Conservation (phyloP, 2,888 invertebrate genomes). For the Tenthredo livida region DNA sequence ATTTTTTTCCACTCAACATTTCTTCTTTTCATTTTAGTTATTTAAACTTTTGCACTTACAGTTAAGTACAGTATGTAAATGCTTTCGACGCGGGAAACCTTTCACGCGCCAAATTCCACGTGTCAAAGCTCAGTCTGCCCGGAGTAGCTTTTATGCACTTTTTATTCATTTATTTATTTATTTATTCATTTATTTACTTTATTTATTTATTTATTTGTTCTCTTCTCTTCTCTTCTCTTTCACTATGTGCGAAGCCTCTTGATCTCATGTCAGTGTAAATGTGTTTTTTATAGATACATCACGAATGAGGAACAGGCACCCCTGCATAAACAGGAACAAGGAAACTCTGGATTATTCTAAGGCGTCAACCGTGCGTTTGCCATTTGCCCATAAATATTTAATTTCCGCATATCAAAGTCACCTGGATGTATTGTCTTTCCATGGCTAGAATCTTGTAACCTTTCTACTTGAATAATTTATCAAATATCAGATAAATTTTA, state of each 20-base stretch:
- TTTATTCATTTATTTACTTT: background rate
- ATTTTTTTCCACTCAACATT: background rate
- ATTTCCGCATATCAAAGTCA: conserved; percentile 11
- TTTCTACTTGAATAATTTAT: background rate
- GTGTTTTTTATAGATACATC: background rate
- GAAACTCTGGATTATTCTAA: conserved; percentile 5
- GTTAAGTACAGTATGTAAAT: background rate
- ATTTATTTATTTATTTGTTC: background rate
- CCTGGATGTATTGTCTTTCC: conserved; percentile 16
- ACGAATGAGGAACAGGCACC: background rate
- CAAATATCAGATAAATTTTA: background rate
- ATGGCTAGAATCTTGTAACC: background rate
- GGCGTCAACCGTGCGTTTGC: conserved; percentile 9
- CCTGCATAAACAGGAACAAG: background rate
- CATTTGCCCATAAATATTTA: conserved; percentile 24
- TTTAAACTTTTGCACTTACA: background rate
- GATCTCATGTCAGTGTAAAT: background rate
- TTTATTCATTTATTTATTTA: conserved; percentile 33
- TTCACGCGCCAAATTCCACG: background rate
- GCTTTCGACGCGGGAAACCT: background rate
- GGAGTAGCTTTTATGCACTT: conserved; percentile 2
- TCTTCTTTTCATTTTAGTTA: background rate
- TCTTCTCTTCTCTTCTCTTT: background rate
- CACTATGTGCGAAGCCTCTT: background rate
- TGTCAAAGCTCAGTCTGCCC: background rate